These are phyloP conservation scores for Hyposoter didymator DNA, from an alignment of 2,888 invertebrate genomes.

Conservation along the genomic window DNA sequence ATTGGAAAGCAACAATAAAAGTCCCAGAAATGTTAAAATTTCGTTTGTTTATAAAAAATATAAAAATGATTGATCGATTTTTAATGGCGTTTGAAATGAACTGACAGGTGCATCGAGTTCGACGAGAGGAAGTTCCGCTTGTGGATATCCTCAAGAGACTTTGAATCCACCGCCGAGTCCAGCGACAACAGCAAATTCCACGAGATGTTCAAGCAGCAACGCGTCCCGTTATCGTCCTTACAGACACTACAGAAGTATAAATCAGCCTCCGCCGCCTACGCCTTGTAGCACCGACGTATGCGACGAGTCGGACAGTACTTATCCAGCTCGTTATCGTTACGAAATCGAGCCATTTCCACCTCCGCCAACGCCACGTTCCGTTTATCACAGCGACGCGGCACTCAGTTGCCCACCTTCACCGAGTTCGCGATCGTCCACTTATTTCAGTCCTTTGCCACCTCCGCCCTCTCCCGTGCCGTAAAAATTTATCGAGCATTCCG, in stretches of 20 bases:
- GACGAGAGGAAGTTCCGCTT: constrained; percentile 87
- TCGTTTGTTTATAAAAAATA: background rate
- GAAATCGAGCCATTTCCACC: constrained; percentile 90
- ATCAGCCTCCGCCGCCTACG: constrained; percentile 96
- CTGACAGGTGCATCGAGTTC: constrained; percentile 87
- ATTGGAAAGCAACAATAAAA: background rate
- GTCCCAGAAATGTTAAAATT: too few species aligned
- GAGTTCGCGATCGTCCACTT: constrained; percentile 91
- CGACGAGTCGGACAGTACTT: constrained; percentile 93
- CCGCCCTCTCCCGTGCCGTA: constrained; percentile 93
- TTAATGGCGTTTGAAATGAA: constrained; percentile 23
- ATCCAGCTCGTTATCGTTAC: constrained; percentile 87
- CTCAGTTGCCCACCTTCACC: constrained; percentile 88
- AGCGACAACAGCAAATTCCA: constrained; percentile 89
- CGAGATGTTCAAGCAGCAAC: constrained; percentile 85
- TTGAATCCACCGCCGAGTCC: constrained; percentile 97
- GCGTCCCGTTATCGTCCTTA: constrained; percentile 89
- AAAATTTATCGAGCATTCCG: constrained; percentile 7
- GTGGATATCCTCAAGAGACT: constrained; percentile 92
- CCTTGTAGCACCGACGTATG: constrained; percentile 98
- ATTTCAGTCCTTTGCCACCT: constrained; percentile 92
- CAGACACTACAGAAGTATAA: constrained; percentile 90
- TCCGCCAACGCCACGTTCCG: constrained; percentile 91
- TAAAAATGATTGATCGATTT: background rate
- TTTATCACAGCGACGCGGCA: constrained; percentile 89